phyloP scores from a whole-genome alignment of 1,140 invertebrate species.

The Cotesia typhae region DNA sequence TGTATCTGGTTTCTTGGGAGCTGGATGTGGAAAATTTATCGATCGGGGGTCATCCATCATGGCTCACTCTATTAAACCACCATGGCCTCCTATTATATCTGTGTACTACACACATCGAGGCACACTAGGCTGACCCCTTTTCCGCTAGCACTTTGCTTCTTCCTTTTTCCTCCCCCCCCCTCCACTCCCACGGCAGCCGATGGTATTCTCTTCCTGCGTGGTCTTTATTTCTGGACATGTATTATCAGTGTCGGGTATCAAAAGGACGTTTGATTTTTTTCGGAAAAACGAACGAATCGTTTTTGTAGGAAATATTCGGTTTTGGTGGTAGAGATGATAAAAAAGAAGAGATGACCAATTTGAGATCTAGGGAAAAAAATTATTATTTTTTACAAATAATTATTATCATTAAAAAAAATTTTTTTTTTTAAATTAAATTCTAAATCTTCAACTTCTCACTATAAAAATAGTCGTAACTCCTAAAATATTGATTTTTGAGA shows the following conservation, averaged over 20 bases:
- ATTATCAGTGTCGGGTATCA: conserved; percentile 15
- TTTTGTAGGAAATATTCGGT: too few relatives aligned
- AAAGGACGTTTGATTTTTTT: conserved; percentile 4
- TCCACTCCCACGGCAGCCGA: conserved; percentile 10
- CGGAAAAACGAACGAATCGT: too few relatives aligned
- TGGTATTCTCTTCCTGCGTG: neutral
- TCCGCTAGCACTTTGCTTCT: conserved; percentile 51
- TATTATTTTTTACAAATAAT: too few relatives aligned
- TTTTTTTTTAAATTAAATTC: too few relatives aligned
- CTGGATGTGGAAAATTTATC: conserved; percentile 47
- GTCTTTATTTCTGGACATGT: neutral
- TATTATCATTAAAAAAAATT: too few relatives aligned
- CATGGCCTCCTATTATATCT: conserved; percentile 40
- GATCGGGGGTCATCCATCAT: conserved; percentile 54
- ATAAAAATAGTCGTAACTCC: too few relatives aligned
- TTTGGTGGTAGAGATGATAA: too few relatives aligned
- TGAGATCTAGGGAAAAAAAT: too few relatives aligned
- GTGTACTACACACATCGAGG: too few relatives aligned
- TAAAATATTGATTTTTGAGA: too few relatives aligned
- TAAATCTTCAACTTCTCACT: too few relatives aligned
- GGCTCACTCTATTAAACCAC: conserved; percentile 54
- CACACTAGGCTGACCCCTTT: conserved; percentile 44
- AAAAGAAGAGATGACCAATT: too few relatives aligned
- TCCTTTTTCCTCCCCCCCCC: conserved; percentile 33
- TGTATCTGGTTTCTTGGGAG: neutral